Conservation (phyloP, 1,140 invertebrate genomes). For the Hypothenemus hampei region DNA sequence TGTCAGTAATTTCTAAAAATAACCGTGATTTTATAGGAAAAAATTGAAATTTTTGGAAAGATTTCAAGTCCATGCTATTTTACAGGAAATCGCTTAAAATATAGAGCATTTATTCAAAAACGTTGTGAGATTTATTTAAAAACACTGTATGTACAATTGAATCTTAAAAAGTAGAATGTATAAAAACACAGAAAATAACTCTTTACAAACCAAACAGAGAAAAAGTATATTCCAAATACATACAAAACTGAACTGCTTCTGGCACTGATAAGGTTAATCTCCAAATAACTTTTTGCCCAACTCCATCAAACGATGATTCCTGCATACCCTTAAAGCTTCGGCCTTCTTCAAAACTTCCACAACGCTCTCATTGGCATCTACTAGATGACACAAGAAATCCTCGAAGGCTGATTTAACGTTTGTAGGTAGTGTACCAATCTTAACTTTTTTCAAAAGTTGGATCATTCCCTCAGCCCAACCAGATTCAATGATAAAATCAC, state of each 20-base stretch:
- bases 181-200: too few relatives aligned
- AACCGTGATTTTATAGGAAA: not conserved
- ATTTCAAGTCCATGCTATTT: not conserved
- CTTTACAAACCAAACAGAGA: too few relatives aligned
- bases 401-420: slow-evolving; percentile 86
- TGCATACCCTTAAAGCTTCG: slow-evolving; percentile 74
- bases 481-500: slow-evolving; percentile 84
- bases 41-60: not conserved
- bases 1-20: too few relatives aligned
- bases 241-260: not conserved
- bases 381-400: slow-evolving; percentile 79
- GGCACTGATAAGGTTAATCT: slow-evolving; percentile 53
- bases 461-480: slow-evolving; percentile 88
- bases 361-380: slow-evolving; percentile 72
- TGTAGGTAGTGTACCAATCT: slow-evolving; percentile 70
- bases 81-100: not conserved
- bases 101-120: not conserved
- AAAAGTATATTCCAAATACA: too few relatives aligned
- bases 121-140: too few relatives aligned
- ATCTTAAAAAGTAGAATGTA: not conserved
- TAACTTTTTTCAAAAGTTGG: slow-evolving; percentile 72
- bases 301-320: slow-evolving; percentile 83
- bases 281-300: slow-evolving; percentile 79
- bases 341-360: slow-evolving; percentile 74
- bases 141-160: not conserved